phyloP scores from a whole-genome alignment of 1,140 invertebrate genomes.

The Lamellibrachia luymesi region DNA sequence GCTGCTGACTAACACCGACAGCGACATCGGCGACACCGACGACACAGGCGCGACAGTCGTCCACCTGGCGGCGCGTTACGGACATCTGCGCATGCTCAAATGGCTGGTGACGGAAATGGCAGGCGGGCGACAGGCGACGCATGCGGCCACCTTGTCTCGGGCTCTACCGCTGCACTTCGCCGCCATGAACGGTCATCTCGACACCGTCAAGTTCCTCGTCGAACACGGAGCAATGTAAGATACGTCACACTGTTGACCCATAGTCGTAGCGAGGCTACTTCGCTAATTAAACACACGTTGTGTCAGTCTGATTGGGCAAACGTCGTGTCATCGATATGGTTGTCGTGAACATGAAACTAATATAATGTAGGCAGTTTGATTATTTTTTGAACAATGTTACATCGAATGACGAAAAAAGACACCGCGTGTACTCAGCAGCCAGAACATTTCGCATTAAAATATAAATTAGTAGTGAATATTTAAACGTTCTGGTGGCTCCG shows the following conservation, averaged over 20 bases:
- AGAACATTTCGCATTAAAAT: too few relatives aligned
- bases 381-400: too few relatives aligned
- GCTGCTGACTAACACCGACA: conserved; percentile 50
- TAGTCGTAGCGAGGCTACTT: too few relatives aligned
- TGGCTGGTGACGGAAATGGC: conserved; percentile 64
- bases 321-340: too few relatives aligned
- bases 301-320: too few relatives aligned
- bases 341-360: too few relatives aligned
- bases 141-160: conserved; percentile 58
- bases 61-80: conserved; percentile 60
- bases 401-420: too few relatives aligned
- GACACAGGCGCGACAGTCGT: conserved; percentile 54
- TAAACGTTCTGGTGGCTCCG: too few relatives aligned
- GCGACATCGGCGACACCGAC: conserved; percentile 53
- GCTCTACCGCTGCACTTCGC: conserved; percentile 82
- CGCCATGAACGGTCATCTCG: conserved; percentile 77
- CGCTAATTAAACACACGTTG: too few relatives aligned
- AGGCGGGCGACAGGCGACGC: conserved; percentile 62
- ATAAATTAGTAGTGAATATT: too few relatives aligned
- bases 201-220: conserved; percentile 77
- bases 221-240: conserved; percentile 58
- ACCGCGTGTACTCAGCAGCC: too few relatives aligned
- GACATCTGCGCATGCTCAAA: conserved; percentile 61
- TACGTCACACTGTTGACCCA: background rate
- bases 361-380: too few relatives aligned